These are phyloP conservation scores for Nemotelus pantherinus DNA, from an alignment of 2,888 invertebrate species.

Conservation along the genomic window DNA sequence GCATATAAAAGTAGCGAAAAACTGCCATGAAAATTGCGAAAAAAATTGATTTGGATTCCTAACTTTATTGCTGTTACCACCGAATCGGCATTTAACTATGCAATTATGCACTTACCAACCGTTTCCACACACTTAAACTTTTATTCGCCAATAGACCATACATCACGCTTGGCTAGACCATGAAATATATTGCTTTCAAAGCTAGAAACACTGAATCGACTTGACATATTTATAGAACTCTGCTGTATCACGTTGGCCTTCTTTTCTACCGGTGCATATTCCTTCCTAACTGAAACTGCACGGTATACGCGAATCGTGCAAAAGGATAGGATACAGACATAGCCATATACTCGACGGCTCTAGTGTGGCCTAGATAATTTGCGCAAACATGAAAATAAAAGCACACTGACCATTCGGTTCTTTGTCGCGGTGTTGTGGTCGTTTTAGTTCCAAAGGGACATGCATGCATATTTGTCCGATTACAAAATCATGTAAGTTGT, in stretches of 20 bases:
- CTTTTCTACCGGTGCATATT: constrained; percentile 12
- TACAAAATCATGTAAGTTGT: constrained; percentile 40
- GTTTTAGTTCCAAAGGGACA: constrained; percentile 6
- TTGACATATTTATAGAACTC: constrained; percentile 38
- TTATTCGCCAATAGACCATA: not conserved
- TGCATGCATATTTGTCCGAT: constrained; percentile 30
- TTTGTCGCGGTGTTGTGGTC: too few relatives aligned
- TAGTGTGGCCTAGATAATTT: too few relatives aligned
- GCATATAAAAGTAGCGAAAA: too few relatives aligned
- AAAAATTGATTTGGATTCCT: too few relatives aligned
- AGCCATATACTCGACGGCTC: too few relatives aligned
- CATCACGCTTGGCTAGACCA: constrained; percentile 4
- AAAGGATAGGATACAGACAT: too few relatives aligned
- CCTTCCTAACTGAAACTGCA: too few relatives aligned
- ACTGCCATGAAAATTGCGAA: too few relatives aligned
- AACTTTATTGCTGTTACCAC: too few relatives aligned
- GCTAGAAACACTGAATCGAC: constrained; percentile 22
- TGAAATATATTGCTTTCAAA: constrained; percentile 18
- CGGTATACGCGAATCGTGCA: too few relatives aligned
- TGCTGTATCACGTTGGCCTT: constrained; percentile 29
- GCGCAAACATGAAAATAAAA: too few relatives aligned
- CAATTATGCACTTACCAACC: constrained; percentile 24
- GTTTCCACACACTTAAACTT: constrained; percentile 33
- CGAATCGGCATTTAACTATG: not conserved
- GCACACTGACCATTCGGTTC: too few relatives aligned